Conservation (phyloP, 2,113 vertebrate genomes). For the Stomatorhinus ivindoensis region DNA sequence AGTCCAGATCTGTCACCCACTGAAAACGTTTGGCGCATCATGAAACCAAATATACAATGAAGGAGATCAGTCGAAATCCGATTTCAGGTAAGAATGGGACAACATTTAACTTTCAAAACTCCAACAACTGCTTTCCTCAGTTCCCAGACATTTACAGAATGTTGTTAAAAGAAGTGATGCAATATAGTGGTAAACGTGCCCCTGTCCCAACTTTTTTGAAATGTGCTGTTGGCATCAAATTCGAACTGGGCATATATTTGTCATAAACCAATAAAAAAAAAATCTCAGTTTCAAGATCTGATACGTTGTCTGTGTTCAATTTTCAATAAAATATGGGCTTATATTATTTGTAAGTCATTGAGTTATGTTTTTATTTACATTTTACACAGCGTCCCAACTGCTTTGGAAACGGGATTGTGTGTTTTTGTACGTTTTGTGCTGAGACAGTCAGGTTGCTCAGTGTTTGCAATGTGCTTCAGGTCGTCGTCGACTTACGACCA, state of each 20-base stretch:
- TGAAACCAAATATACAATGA: too few relatives aligned
- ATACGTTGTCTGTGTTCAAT: neutral
- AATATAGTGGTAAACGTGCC: neutral
- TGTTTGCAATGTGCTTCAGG: too few relatives aligned
- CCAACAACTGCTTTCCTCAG: too few relatives aligned
- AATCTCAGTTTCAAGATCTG: neutral
- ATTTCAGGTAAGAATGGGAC: too few relatives aligned
- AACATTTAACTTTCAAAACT: too few relatives aligned
- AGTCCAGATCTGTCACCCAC: too few relatives aligned
- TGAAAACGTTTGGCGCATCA: too few relatives aligned
- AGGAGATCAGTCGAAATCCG: too few relatives aligned
- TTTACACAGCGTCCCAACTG: neutral
- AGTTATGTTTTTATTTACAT: neutral
- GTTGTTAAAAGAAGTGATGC: neutral
- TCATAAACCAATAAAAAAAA: neutral
- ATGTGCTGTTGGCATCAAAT: neutral
- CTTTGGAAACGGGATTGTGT: neutral
- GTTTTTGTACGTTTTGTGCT: neutral
- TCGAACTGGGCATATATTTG: neutral
- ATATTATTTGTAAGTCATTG: neutral
- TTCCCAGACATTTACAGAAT: neutral
- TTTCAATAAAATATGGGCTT: neutral
- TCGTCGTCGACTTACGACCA: too few relatives aligned
- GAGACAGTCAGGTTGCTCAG: neutral
- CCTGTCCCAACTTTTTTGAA: neutral